Percentiles rank a stretch among this genome's conserved stretches.
Conservation (phyloP, 2,797 vertebrate genomes). For the Helicolenus hilgendorfi region DNA sequence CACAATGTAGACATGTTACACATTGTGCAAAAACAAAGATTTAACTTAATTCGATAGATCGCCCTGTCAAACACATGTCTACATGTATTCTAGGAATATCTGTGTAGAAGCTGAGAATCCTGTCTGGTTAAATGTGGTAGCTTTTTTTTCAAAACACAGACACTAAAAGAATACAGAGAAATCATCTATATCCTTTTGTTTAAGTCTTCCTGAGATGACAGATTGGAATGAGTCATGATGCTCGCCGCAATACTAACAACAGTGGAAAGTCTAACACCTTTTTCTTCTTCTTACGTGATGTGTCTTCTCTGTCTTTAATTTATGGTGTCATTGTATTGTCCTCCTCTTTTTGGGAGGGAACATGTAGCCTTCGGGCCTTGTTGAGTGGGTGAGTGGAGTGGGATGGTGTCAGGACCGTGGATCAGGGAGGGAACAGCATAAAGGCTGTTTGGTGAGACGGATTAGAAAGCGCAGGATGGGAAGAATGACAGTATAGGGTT, state of each 20-base stretch:
- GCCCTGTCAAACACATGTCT: too few species aligned
- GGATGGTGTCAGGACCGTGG: constrained; percentile 10
- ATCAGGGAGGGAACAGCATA: neutral
- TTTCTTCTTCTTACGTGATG: neutral
- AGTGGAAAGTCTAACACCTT: constrained; percentile 25
- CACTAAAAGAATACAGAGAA: neutral
- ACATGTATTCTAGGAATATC: neutral
- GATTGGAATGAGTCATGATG: constrained; percentile 25
- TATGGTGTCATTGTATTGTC: constrained; percentile 9
- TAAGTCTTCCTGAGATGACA: constrained; percentile 12
- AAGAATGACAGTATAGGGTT: neutral
- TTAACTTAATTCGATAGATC: neutral
- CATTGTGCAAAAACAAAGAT: neutral
- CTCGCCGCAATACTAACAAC: constrained; percentile 22
- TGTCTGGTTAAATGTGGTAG: neutral
- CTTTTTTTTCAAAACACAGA: neutral
- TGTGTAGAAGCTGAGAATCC: neutral
- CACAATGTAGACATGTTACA: neutral
- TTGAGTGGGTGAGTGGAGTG: constrained; percentile 37
- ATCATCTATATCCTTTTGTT: constrained; percentile 12
- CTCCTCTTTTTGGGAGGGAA: constrained; percentile 4
- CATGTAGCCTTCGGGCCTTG: neutral
- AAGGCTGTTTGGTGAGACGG: constrained; percentile 4
- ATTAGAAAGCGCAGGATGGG: neutral
- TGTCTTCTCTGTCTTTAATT: constrained; percentile 15